These are phyloP conservation scores for Parnassius mnemosyne DNA, from an alignment of 2,888 invertebrate genomes.

Conservation along the genomic window DNA sequence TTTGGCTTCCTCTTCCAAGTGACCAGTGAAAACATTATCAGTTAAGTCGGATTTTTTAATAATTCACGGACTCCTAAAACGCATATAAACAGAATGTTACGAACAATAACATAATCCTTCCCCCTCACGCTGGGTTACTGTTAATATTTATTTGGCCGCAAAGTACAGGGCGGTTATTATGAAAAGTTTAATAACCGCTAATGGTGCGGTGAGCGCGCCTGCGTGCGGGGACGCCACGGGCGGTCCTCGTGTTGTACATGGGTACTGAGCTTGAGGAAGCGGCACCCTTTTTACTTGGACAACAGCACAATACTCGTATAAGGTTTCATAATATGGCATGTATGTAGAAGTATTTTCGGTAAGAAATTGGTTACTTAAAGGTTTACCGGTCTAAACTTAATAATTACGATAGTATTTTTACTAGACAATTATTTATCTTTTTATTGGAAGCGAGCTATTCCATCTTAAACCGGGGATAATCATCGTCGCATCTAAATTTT, in stretches of 20 bases:
- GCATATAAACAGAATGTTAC: slow-evolving; percentile 15
- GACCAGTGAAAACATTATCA: too few species aligned
- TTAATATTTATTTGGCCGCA: slow-evolving; percentile 7
- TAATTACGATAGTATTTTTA: too few species aligned
- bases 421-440: too few species aligned
- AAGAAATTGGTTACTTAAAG: too few species aligned
- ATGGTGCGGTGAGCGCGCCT: background rate
- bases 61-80: slow-evolving; percentile 14
- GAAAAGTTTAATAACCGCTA: slow-evolving; percentile 22
- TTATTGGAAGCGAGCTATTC: too few species aligned
- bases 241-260: background rate
- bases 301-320: background rate
- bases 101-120: slow-evolving; percentile 17
- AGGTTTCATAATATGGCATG: background rate
- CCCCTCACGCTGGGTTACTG: background rate
- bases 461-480: too few species aligned
- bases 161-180: slow-evolving; percentile 7
- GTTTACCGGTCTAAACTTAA: too few species aligned
- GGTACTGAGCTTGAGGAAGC: background rate
- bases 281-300: background rate
- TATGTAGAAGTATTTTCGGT: background rate
- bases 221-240: slow-evolving; percentile 8
- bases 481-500: too few species aligned
- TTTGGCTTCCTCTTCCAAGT: too few species aligned
- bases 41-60: background rate